Base-by-base conservation (phyloP, 2,113 vertebrate species). In the Pao palembangensis region DNA sequence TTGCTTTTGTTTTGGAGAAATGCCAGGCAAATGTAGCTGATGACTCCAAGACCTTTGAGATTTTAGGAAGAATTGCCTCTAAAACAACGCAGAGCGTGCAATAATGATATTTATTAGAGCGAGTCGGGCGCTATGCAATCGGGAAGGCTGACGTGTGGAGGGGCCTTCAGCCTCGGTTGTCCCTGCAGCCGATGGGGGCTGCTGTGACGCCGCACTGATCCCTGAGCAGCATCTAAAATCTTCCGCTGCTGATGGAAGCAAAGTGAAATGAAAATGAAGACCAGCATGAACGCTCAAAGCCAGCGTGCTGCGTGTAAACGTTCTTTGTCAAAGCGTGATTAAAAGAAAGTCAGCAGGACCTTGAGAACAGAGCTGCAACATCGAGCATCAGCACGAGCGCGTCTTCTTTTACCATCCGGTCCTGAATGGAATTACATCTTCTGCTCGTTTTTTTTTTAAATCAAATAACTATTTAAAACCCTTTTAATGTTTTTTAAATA, bases 281-380 rank as follows among this genome's bases (percentile, higher is more conserved):
- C 28, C 6, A 31, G 28, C 52, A 21, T 57, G 58, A 18, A 31
- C 1, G 64, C 18, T 77, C 51, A 65, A 70, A 69, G 64, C 48
- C 55, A 16, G 34, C 8, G 2, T 41, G 23, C 14, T 42, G 23
- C n/a, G 4, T 23, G 34, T 14, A 8, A 6, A 31, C 21, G 47
- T 28, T 14, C 8, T 23, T 49, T 7, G 8, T 6, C 49, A 43
- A 31, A 44, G 16, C 42, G 4, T 14, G 42, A 43, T 43, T 10
- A 43, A 43, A 43, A 4, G 60, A 51, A 34, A 34, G 58, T 4
- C 0, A 11, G 16, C 17, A 5, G 61, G 61, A 58, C 71, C 64
- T 82, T 70, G 57, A 73, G 58, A 65, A 50, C 48, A 52, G 48
- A 75, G 44, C 67, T 83, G 52, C 57, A 65, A 4, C 47, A 8